Evolutionary conservation across 2,888 invertebrate species (phyloP), one percentile per base, ranked within the genome.

Genomic region (Aphrophora alni): DNA sequence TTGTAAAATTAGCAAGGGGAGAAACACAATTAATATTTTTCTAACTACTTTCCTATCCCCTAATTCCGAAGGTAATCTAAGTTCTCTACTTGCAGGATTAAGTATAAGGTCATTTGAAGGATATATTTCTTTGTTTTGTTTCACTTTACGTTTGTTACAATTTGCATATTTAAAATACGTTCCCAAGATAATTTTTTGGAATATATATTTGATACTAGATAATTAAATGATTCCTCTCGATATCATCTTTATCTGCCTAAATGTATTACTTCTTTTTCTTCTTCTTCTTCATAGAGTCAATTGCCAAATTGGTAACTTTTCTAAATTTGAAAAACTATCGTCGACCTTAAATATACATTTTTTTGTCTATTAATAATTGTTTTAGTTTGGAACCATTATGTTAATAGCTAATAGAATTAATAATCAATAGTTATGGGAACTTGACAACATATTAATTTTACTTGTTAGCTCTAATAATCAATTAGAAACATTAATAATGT

Each of bases 171-270:
- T 28, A 81, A 81, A 17, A 81, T 77, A 27, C 75, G 75, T 38
- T 81, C 75, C 81, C 81, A 81, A 10, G 81, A 78, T 78, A 81
- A 76, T 59, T 78, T n/a, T n/a, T n/a, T n/a, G n/a, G n/a, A n/a
- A n/a, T n/a, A n/a, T 81, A 72, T 78, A 81, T 27, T 81, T 81
- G 12, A 77, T 69, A 21, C 59, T 59, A 7, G 59, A 59, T 21
- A 59, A n/a, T 2, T 7, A 59, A 59, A 59, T 59, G 12, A 10
- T 21, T 59, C 0, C 68, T 28, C 68, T 74, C 74, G 10, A 79
- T 68, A 25, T 74, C 59, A 25, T 74, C 74, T n/a, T 78, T 78
- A 26, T 44, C 44, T 0, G 59, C 51, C 78, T 38, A 79, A 51
- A 14, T 79, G 68, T 38, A 72, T 69, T 14, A 79, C 78, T 68